A percentile compares a stretch with the other conserved stretches of the same genome.
Evolutionary conservation across 2,888 invertebrate species (phyloP).

Genomic region (Teleogryllus oceanicus): DNA sequence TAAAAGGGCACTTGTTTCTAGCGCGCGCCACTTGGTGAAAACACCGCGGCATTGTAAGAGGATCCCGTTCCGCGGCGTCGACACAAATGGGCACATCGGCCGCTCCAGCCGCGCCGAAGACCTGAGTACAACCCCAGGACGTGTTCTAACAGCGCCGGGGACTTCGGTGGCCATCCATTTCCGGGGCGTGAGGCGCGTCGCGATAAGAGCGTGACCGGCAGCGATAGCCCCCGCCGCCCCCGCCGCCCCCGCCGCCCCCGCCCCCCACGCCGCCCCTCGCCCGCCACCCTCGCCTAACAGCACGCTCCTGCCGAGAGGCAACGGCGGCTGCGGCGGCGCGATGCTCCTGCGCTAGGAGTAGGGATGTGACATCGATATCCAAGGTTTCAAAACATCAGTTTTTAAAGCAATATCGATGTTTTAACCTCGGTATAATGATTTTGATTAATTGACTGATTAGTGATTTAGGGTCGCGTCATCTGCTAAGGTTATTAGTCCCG

Average conservation of each 20-base stretch:
- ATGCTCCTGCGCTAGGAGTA: too few relatives aligned
- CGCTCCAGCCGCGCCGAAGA: background rate
- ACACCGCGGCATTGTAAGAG: background rate
- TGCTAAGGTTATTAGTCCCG: too few relatives aligned
- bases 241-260: background rate
- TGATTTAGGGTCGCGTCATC: too few relatives aligned
- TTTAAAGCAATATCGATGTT: too few relatives aligned
- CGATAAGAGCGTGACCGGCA: slow-evolving; percentile 1
- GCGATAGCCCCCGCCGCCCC: background rate
- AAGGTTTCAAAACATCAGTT: too few relatives aligned
- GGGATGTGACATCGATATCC: too few relatives aligned
- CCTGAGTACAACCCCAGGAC: background rate
- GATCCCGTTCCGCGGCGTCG: background rate
- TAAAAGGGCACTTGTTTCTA: background rate
- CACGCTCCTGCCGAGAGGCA: background rate
- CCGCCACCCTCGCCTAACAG: too few relatives aligned
- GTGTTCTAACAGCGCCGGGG: background rate
- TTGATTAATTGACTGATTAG: too few relatives aligned
- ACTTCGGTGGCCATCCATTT: background rate
- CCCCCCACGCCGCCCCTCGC: too few relatives aligned
- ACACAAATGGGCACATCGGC: background rate
- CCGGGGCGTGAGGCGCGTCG: background rate
- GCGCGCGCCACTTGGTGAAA: background rate
- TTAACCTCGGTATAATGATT: too few relatives aligned
- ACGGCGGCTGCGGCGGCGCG: too few relatives aligned